These are phyloP conservation scores for Boloria euphrosyne DNA, from an alignment of 2,888 invertebrate genomes.

Conservation along the genomic window DNA sequence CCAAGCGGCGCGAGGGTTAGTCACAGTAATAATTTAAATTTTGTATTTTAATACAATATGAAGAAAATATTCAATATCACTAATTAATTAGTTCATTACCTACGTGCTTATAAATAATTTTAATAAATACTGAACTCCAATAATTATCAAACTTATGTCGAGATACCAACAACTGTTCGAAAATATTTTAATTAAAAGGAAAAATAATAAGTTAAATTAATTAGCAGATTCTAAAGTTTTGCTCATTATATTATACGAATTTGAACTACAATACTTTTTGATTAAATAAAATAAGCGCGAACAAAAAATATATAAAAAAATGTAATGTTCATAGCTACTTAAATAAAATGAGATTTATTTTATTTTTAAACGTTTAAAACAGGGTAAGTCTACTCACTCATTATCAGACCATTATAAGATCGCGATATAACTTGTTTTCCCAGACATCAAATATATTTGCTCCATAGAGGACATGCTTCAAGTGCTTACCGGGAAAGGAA, in stretches of 20 bases:
- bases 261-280: too few relatives aligned
- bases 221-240: too few relatives aligned
- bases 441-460: slow-evolving; percentile 6
- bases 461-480: slow-evolving; percentile 5
- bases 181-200: background rate
- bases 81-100: background rate
- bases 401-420: background rate
- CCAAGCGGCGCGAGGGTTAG: too few relatives aligned
- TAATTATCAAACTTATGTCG: background rate
- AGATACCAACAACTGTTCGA: background rate
- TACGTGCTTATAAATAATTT: background rate
- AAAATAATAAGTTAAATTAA: background rate
- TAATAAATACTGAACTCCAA: background rate
- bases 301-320: too few relatives aligned
- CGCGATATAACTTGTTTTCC: background rate
- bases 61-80: background rate
- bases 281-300: too few relatives aligned
- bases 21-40: too few relatives aligned
- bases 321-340: too few relatives aligned
- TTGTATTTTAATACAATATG: too few relatives aligned
- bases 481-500: slow-evolving; percentile 8
- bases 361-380: too few relatives aligned
- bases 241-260: too few relatives aligned
- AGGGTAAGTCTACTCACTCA: slow-evolving; percentile 3
- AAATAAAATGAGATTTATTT: too few relatives aligned